Percentiles rank a stretch among this genome's conserved stretches.
Conservation (phyloP, 2,113 vertebrate species). For the Eonycteris spelaea region DNA sequence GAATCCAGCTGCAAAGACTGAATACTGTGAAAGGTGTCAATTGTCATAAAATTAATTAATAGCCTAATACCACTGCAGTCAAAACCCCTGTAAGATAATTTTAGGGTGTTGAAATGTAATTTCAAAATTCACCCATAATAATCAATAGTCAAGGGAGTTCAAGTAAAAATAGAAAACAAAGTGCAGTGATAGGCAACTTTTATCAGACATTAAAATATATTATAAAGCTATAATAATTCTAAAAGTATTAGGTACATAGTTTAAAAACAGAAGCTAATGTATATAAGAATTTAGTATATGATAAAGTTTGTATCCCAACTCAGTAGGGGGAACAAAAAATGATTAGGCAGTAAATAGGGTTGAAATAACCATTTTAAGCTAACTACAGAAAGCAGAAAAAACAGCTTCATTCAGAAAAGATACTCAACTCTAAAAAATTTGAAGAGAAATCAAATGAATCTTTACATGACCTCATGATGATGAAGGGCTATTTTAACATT, state of each 20-base stretch:
- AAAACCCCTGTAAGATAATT: not conserved
- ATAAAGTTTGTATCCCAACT: not conserved
- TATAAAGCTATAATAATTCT: not conserved
- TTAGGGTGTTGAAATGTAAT: not conserved
- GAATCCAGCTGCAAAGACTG: not conserved
- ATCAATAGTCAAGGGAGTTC: not conserved
- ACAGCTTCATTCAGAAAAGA: not conserved
- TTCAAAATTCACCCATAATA: not conserved
- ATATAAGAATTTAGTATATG: not conserved
- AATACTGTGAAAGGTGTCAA: not conserved
- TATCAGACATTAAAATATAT: not conserved
- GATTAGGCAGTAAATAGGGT: not conserved
- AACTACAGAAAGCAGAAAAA: not conserved
- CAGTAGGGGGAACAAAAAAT: not conserved
- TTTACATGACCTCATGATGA: not conserved
- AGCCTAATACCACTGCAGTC: not conserved
- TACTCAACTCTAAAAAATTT: not conserved
- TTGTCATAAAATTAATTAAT: slow-evolving; percentile 5
- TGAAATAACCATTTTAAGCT: not conserved
- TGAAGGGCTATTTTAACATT: not conserved
- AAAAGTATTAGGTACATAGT: not conserved
- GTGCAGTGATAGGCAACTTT: not conserved
- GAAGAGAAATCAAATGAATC: not conserved
- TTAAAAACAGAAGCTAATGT: not conserved
- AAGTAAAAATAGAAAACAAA: not conserved